Evolutionary conservation across 2,797 vertebrate genomes (phyloP).

Genomic region (Xiphophorus birchmanni): DNA sequence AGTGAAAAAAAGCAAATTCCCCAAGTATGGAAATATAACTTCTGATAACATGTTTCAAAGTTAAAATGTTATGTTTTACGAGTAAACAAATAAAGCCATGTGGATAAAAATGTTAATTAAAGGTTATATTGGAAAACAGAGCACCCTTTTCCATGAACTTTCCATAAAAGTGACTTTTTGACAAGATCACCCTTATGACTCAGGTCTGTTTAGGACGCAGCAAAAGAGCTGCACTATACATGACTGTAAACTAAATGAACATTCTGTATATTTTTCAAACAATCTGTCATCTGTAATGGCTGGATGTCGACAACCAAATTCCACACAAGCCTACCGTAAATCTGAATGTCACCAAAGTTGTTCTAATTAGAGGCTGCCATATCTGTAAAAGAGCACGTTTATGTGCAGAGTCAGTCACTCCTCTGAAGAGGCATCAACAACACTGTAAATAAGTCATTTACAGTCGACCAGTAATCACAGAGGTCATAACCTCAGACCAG

Average conservation of each 20-base stretch:
- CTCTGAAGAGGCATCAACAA: constrained; percentile 74
- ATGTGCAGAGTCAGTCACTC: constrained; percentile 68
- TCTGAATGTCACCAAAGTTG: constrained; percentile 69
- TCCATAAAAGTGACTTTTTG: constrained; percentile 16
- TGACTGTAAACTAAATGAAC: constrained; percentile 18
- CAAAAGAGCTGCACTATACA: constrained; percentile 25
- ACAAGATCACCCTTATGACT: constrained; percentile 1
- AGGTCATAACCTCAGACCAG: constrained; percentile 66
- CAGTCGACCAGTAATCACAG: constrained; percentile 76
- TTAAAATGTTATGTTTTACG: not conserved
- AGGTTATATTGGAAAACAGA: not conserved
- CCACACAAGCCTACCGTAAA: constrained; percentile 66
- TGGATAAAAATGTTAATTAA: constrained; percentile 12
- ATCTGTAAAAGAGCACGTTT: constrained; percentile 64
- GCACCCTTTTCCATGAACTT: not conserved
- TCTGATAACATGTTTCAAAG: not conserved
- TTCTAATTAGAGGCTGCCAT: constrained; percentile 76
- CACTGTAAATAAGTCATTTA: constrained; percentile 77
- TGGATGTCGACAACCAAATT: constrained; percentile 54
- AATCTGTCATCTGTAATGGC: constrained; percentile 46
- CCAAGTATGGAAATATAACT: not conserved
- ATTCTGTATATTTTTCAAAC: constrained; percentile 37
- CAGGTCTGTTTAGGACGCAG: constrained; percentile 22
- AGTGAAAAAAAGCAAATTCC: not conserved
- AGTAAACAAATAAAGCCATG: constrained; percentile 3